Evolutionary conservation across 1,140 invertebrate species (phyloP).

Genomic region (Linepithema humile): DNA sequence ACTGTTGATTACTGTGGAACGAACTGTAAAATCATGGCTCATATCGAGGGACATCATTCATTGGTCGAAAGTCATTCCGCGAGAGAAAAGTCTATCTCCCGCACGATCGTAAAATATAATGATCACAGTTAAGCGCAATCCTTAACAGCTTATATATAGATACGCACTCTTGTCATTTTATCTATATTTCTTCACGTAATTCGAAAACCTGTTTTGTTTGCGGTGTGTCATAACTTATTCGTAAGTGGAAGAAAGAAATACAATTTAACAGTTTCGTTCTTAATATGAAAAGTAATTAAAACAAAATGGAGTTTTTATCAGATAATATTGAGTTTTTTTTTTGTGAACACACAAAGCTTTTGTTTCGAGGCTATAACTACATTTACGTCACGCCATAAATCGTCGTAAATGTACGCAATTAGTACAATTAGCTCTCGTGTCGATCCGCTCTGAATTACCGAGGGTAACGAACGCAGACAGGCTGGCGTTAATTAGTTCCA

Average conservation of each 20-base stretch:
- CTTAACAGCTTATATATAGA: not conserved
- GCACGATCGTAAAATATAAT: slow-evolving; percentile 49
- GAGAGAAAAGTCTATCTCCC: slow-evolving; percentile 20
- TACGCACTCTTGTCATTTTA: not conserved
- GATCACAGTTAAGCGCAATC: not conserved
- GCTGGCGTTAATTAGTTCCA: slow-evolving; percentile 65
- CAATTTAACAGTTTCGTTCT: not conserved
- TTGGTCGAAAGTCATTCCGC: slow-evolving; percentile 34
- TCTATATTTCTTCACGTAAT: not conserved
- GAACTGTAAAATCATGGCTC: slow-evolving; percentile 44
- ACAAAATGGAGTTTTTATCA: not conserved
- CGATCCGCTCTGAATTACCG: slow-evolving; percentile 65
- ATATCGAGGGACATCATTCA: slow-evolving; percentile 31
- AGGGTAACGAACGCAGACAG: slow-evolving; percentile 48
- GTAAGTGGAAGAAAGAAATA: not conserved
- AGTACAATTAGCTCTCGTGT: slow-evolving; percentile 63
- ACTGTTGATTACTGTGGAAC: slow-evolving; percentile 11
- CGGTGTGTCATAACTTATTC: not conserved
- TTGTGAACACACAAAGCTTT: not conserved
- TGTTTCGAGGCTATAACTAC: not conserved
- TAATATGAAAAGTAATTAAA: not conserved
- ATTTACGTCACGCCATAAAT: slow-evolving; percentile 1
- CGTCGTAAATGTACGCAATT: slow-evolving; percentile 54
- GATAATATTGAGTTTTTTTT: not conserved
- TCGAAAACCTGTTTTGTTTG: not conserved